phyloP scores from a whole-genome alignment of 2,888 invertebrate species.

The Neoaliturus tenellus region DNA sequence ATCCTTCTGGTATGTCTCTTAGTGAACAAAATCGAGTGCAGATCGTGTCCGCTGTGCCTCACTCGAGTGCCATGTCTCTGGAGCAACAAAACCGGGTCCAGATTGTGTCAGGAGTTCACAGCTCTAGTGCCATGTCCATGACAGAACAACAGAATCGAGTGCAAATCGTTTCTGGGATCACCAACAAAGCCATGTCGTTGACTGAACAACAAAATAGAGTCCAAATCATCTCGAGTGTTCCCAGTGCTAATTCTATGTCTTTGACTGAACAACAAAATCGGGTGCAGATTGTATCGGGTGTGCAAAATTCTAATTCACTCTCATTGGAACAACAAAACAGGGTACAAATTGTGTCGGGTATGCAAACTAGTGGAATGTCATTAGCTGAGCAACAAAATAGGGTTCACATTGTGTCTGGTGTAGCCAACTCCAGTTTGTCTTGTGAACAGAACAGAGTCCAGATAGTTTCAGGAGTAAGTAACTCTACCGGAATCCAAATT shows the following conservation, averaged over 20 bases:
- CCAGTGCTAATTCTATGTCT: slow-evolving; percentile 55
- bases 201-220: slow-evolving; percentile 56
- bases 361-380: slow-evolving; percentile 44
- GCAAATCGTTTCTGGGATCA: slow-evolving; percentile 61
- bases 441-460: slow-evolving; percentile 62
- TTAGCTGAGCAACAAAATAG: slow-evolving; percentile 55
- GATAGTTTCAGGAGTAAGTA: slow-evolving; percentile 61
- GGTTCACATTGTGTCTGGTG: slow-evolving; percentile 60
- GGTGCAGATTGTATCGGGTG: slow-evolving; percentile 60
- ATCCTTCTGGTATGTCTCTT: slow-evolving; percentile 58
- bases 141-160: slow-evolving; percentile 59
- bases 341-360: slow-evolving; percentile 60
- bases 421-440: slow-evolving; percentile 56
- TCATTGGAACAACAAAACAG: slow-evolving; percentile 62
- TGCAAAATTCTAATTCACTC: slow-evolving; percentile 61
- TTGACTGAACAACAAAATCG: slow-evolving; percentile 60
- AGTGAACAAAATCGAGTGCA: slow-evolving; percentile 64
- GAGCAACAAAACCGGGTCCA: slow-evolving; percentile 59
- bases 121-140: slow-evolving; percentile 59
- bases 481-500: slow-evolving; percentile 58
- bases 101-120: slow-evolving; percentile 61
- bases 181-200: slow-evolving; percentile 38
- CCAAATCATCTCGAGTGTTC: slow-evolving; percentile 61
- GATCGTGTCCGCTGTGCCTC: slow-evolving; percentile 63
- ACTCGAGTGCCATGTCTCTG: slow-evolving; percentile 45